Conservation (phyloP, 2,113 vertebrate species). For the Phasianus colchicus region DNA sequence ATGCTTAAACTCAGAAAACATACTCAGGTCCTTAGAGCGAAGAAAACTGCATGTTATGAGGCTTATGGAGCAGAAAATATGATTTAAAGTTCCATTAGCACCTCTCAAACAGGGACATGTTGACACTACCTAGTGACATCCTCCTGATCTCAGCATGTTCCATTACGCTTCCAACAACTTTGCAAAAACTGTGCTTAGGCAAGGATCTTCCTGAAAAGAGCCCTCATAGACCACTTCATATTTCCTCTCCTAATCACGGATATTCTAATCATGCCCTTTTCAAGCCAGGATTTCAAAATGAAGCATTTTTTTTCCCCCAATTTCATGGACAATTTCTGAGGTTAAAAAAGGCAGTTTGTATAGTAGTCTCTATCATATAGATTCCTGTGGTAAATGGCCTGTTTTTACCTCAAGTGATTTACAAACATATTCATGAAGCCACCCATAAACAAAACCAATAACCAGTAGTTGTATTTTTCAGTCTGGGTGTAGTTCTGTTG, state of each 20-base stretch:
- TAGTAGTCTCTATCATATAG: background rate
- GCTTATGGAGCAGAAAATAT: background rate
- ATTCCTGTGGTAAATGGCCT: background rate
- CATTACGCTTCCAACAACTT: slow-evolving; percentile 42
- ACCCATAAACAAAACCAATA: background rate
- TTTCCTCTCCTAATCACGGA: slow-evolving; percentile 62
- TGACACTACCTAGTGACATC: slow-evolving; percentile 18
- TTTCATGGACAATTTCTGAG: background rate
- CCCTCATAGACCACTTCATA: slow-evolving; percentile 54
- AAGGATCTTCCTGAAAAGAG: slow-evolving; percentile 52
- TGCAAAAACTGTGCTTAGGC: slow-evolving; percentile 49
- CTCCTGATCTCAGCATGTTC: slow-evolving; percentile 34
- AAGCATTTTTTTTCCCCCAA: background rate
- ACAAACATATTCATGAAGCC: background rate
- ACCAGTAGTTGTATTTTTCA: background rate
- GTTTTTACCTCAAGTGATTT: slow-evolving; percentile 43
- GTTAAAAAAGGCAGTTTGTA: background rate
- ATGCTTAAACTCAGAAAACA: background rate
- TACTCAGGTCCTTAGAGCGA: background rate
- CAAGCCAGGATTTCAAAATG: slow-evolving; percentile 7
- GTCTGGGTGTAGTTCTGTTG: background rate
- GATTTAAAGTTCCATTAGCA: slow-evolving; percentile 51
- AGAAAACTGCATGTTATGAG: background rate
- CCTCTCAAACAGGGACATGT: slow-evolving; percentile 25
- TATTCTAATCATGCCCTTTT: slow-evolving; percentile 55